Base-by-base conservation (phyloP, 2,113 vertebrate species). In the Scopus umbretta region DNA sequence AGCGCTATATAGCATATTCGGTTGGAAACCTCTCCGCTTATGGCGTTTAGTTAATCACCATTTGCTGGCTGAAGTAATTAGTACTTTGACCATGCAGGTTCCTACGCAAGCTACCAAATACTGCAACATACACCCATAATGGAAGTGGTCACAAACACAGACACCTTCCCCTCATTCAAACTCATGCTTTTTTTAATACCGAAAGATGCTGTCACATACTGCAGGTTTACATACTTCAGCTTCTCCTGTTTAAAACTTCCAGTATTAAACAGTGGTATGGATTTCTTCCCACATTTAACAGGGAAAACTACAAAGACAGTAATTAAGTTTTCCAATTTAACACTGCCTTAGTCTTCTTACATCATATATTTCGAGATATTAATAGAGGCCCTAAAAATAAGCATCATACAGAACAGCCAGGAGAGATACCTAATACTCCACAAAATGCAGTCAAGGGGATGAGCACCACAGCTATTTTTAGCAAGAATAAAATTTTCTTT, bases 311-410 rank as follows among this genome's bases (percentile, higher is more conserved):
- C 42, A 49, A 40, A 91, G 53, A 56, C 43, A 70, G 86, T 68
- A 62, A 96, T 86, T 42, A 70, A 91, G 92, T 95, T 95, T 97
- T 92, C 86, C 66, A 50, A 75, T 92, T 83, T 63, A 58, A 84
- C 36, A 34, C 21, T 10, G 65, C 90, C 71, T 98, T 91, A 62
- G 63, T 78, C 94, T 95, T 97, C 97, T 97, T 90, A 88, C 84
- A 96, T 97, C 97, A 97, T 91, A 96, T 88, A 94, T 85, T 90
- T 92, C 53, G 81, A 84, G 95, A 86, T 96, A 94, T 97, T 96
- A 95, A 97, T 95, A 67, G 97, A 97, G 45, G 55, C 40, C 97
- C 97, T 98, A 98, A 98, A 98, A 98, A 98, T 97, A 98, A 97
- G 81, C 94, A 75, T 36, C 80, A 10, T 8, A 18, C 49, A 66